phyloP scores from a whole-genome alignment of 1,140 invertebrate species.

The Heliconius hewitsoni region DNA sequence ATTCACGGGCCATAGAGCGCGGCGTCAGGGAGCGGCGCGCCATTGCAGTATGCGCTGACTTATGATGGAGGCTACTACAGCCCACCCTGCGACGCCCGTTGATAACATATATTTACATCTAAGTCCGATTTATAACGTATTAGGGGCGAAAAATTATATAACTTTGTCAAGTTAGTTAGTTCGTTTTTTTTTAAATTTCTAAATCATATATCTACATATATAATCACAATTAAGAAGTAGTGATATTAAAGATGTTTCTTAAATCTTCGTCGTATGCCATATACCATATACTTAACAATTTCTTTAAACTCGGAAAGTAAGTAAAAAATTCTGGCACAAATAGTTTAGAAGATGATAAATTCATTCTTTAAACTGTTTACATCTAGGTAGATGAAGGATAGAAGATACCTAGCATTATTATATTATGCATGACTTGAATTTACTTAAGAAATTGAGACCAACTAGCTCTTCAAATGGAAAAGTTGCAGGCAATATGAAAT shows the following conservation, averaged over 20 bases:
- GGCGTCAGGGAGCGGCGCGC: slow-evolving; percentile 60
- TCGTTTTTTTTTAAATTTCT: no score
- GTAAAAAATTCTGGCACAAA: background rate
- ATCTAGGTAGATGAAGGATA: background rate
- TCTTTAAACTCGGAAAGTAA: background rate
- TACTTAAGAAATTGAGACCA: background rate
- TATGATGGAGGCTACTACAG: slow-evolving; percentile 43
- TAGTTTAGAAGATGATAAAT: background rate
- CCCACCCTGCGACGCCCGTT: slow-evolving; percentile 37
- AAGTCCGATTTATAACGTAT: slow-evolving; percentile 20
- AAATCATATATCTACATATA: no score
- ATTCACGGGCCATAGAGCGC: slow-evolving; percentile 76
- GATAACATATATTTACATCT: slow-evolving; percentile 44
- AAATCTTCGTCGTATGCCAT: no score
- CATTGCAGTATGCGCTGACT: slow-evolving; percentile 51
- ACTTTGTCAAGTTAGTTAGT: no score
- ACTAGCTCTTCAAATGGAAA: background rate
- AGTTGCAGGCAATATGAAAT: background rate
- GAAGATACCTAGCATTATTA: background rate
- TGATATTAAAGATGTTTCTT: no score
- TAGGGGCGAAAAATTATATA: background rate
- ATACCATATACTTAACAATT: no score
- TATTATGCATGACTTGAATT: background rate
- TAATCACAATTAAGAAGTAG: no score
- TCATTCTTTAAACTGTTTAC: background rate